Percentiles rank a stretch among this genome's conserved stretches.
Evolutionary conservation across 2,888 invertebrate species (phyloP).

Genomic region (Brachyopa scutellaris): DNA sequence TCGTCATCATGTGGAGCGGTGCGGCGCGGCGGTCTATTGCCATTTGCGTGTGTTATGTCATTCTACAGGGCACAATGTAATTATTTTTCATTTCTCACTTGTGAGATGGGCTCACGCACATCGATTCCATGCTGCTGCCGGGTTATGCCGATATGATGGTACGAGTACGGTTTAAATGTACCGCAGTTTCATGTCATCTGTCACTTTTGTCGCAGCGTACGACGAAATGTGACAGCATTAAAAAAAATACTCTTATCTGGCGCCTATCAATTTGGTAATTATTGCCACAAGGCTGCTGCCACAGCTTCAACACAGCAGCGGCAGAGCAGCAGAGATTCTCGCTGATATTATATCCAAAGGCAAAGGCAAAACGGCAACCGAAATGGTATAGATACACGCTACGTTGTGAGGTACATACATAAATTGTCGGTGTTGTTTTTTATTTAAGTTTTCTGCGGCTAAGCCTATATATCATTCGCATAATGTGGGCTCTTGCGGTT

Average conservation of each 20-base stretch:
- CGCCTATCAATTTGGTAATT: conserved; percentile 70
- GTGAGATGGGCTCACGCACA: conserved; percentile 50
- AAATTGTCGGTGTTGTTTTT: conserved; percentile 55
- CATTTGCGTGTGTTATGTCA: conserved; percentile 63
- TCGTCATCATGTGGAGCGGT: too few species aligned
- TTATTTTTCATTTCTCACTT: conserved; percentile 61
- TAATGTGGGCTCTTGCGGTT: conserved; percentile 50
- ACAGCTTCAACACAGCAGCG: background rate
- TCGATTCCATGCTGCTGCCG: background rate
- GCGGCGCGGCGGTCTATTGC: conserved; percentile 36
- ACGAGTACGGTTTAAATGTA: conserved; percentile 41
- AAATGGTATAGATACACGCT: background rate
- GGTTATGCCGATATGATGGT: background rate
- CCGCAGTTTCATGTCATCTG: conserved; percentile 64
- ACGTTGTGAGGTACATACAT: conserved; percentile 28
- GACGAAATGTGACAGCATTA: conserved; percentile 65
- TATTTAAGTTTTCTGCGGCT: conserved; percentile 24
- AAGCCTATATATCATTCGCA: conserved; percentile 64
- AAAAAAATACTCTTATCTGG: conserved; percentile 63
- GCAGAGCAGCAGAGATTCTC: conserved; percentile 1
- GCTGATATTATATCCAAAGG: background rate
- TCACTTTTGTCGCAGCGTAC: conserved; percentile 58
- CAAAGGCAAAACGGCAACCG: background rate
- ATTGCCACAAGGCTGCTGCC: conserved; percentile 33
- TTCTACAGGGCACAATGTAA: conserved; percentile 18